phyloP scores from a whole-genome alignment of 2,797 vertebrate species.

The Schizopygopsis pylzovi region DNA sequence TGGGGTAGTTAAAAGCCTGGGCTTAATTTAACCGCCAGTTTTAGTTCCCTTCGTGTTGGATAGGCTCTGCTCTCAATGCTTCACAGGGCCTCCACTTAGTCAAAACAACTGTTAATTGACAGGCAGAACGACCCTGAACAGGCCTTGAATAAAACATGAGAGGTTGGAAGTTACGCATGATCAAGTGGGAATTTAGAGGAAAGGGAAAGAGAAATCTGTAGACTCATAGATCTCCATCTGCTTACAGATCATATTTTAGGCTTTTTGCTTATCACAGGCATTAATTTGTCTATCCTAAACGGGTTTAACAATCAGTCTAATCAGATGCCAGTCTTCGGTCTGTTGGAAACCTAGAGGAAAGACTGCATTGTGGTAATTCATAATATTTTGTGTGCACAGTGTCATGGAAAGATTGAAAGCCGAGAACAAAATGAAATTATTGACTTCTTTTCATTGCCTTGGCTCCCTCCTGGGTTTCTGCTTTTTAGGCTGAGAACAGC shows the following conservation, averaged over 20 bases:
- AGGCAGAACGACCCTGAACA: conserved; percentile 43
- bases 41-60: conserved; percentile 26
- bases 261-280: not conserved
- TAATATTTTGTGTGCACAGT: conserved; percentile 41
- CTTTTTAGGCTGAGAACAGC: conserved; percentile 40
- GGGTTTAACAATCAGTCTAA: conserved; percentile 17
- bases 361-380: conserved; percentile 31
- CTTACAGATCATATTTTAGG: not conserved
- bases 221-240: conserved; percentile 9
- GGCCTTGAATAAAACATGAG: conserved; percentile 48
- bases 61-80: conserved; percentile 55
- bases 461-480: conserved; percentile 58
- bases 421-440: conserved; percentile 67
- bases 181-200: conserved; percentile 14
- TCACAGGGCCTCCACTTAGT: conserved; percentile 54
- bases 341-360: conserved; percentile 22
- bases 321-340: not conserved
- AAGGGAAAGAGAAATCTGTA: not conserved
- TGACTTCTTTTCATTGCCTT: conserved; percentile 68
- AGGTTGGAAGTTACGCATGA: conserved; percentile 25
- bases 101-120: conserved; percentile 58
- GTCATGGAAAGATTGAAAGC: conserved; percentile 67
- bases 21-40: conserved; percentile 39
- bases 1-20: conserved; percentile 23
- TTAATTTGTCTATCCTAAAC: conserved; percentile 16